phyloP scores from a whole-genome alignment of 1,140 invertebrate species.

The Drosophila obscura region DNA sequence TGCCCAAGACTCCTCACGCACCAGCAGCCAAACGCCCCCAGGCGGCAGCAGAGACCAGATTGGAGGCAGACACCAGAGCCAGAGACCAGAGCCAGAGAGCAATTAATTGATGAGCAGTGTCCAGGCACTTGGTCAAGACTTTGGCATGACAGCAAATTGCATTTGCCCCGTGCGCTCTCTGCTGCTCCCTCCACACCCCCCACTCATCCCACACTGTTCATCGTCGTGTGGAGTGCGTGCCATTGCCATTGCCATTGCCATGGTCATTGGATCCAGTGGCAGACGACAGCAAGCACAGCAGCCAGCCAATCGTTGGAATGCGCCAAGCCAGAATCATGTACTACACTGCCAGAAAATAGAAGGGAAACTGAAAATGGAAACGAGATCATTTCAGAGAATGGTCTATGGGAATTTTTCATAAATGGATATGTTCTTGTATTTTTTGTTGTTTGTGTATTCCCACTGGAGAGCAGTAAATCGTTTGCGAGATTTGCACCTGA shows the following conservation, averaged over 20 bases:
- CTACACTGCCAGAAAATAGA: constrained; percentile 9
- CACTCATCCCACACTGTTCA: not conserved
- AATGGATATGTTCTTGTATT: too few species aligned
- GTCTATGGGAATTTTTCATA: too few species aligned
- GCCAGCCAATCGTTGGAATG: constrained; percentile 32
- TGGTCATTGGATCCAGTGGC: constrained; percentile 23
- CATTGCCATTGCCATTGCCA: constrained; percentile 52
- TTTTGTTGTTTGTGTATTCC: too few species aligned
- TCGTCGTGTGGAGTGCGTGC: constrained; percentile 42
- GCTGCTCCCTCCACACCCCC: too few species aligned
- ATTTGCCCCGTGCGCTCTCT: constrained; percentile 43
- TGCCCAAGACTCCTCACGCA: constrained; percentile 46
- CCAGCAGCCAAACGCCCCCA: constrained; percentile 37
- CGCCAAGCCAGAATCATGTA: constrained; percentile 28
- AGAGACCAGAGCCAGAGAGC: constrained; percentile 26
- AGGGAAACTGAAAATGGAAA: not conserved
- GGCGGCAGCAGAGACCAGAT: constrained; percentile 31
- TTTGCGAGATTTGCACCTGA: too few species aligned
- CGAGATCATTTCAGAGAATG: not conserved
- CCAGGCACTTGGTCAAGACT: constrained; percentile 63
- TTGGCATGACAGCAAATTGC: constrained; percentile 67
- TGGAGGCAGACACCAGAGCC: constrained; percentile 13
- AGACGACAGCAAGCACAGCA: constrained; percentile 2
- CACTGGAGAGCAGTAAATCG: too few species aligned
- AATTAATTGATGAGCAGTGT: constrained; percentile 79